Percentiles rank a stretch among this genome's conserved stretches.
Conservation (phyloP, 1,140 invertebrate species). For the Drosophila sp. region DNA sequence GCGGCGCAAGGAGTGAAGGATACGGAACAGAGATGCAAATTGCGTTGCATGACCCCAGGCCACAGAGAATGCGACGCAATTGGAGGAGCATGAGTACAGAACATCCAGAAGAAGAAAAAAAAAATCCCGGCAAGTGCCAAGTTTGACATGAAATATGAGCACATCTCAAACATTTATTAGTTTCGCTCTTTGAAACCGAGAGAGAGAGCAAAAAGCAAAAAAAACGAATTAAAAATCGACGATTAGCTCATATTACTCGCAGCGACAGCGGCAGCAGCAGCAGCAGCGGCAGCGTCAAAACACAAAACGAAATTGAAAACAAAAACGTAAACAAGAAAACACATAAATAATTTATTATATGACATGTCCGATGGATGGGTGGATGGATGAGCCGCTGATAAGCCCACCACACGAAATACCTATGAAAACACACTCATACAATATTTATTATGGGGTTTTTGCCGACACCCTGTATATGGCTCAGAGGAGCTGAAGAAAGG, state of each 20-base stretch:
- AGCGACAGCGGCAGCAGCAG: too few relatives aligned
- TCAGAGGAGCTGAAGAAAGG: background rate
- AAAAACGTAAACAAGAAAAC: conserved; percentile 52
- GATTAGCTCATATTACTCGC: conserved; percentile 20
- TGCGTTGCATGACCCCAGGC: conserved; percentile 68
- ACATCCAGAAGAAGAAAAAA: conserved; percentile 36
- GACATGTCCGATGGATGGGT: conserved; percentile 30
- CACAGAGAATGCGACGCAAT: conserved; percentile 63
- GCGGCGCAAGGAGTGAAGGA: conserved; percentile 8
- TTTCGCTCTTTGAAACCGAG: conserved; percentile 44
- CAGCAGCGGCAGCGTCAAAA: conserved; percentile 14
- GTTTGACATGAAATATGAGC: conserved; percentile 78
- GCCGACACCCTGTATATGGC: background rate
- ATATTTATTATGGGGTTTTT: conserved; percentile 28
- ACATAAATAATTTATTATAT: conserved; percentile 61
- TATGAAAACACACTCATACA: conserved; percentile 29
- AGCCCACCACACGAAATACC: conserved; percentile 25
- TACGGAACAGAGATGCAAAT: conserved; percentile 68
- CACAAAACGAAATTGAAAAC: conserved; percentile 67
- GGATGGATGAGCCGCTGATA: conserved; percentile 42
- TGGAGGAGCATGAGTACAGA: conserved; percentile 43
- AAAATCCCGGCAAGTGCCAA: conserved; percentile 64
- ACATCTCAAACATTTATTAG: conserved; percentile 41
- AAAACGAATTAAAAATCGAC: conserved; percentile 41
- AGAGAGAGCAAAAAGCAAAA: conserved; percentile 34